Evolutionary conservation across 2,888 invertebrate genomes (phyloP).

Genomic region (Piscicola geometra): DNA sequence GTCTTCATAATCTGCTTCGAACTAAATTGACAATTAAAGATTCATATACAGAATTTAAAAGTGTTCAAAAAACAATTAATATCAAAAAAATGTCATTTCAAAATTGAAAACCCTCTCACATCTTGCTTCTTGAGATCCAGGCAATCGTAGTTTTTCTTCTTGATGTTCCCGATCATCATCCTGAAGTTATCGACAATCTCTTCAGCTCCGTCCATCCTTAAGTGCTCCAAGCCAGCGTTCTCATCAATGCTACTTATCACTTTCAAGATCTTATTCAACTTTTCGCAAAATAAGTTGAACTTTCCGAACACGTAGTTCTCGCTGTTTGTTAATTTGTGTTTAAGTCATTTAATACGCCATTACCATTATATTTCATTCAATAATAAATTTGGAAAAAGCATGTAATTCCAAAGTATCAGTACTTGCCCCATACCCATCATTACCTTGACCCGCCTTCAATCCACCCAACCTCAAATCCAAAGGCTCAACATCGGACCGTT

Average conservation of each 20-base stretch:
- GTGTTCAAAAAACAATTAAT: not conserved
- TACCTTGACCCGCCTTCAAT: no score
- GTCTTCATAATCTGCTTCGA: constrained; percentile 76
- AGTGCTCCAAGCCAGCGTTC: constrained; percentile 74
- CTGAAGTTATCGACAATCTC: constrained; percentile 73
- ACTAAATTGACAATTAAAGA: constrained; percentile 54
- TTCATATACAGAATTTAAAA: not conserved
- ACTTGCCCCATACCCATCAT: not conserved
- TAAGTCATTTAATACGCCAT: not conserved
- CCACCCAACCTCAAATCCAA: constrained; percentile 68
- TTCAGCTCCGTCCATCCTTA: constrained; percentile 56
- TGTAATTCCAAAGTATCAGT: no score
- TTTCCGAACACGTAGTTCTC: constrained; percentile 96
- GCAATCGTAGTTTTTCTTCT: constrained; percentile 83
- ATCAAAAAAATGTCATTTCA: not conserved
- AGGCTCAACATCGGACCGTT: constrained; percentile 67
- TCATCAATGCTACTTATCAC: constrained; percentile 85
- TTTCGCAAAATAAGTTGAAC: constrained; percentile 86
- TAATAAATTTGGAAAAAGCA: no score
- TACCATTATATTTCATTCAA: not conserved
- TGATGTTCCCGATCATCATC: constrained; percentile 75
- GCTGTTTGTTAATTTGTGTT: constrained; percentile 57
- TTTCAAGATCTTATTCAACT: constrained; percentile 77
- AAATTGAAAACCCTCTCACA: constrained; percentile 42
- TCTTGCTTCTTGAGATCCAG: constrained; percentile 81